These are phyloP conservation scores for Channa striata DNA, from an alignment of 2,797 vertebrate genomes.

Conservation along the genomic window DNA sequence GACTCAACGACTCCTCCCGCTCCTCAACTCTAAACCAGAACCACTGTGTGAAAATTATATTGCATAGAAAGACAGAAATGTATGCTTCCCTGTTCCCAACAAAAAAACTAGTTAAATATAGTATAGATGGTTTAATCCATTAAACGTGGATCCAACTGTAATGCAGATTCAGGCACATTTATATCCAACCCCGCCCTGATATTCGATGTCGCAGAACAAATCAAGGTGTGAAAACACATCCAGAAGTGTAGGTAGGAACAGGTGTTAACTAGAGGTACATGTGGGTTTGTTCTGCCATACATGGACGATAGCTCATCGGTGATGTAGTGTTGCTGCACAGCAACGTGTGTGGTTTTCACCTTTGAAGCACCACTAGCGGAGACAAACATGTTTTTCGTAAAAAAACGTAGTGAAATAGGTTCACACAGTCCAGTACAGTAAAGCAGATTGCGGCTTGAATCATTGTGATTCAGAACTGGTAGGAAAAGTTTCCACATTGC, in stretches of 20 bases:
- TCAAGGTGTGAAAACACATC: slow-evolving; percentile 50
- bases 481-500: slow-evolving; percentile 39
- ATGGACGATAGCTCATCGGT: slow-evolving; percentile 12
- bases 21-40: slow-evolving; percentile 7
- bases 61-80: not conserved
- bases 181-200: slow-evolving; percentile 20
- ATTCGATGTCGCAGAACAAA: slow-evolving; percentile 24
- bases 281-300: slow-evolving; percentile 13
- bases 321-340: slow-evolving; percentile 27
- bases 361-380: slow-evolving; percentile 27
- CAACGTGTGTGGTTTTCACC: slow-evolving; percentile 16
- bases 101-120: not conserved
- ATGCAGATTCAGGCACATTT: slow-evolving; percentile 20
- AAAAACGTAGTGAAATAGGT: slow-evolving; percentile 32
- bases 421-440: slow-evolving; percentile 23
- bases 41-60: slow-evolving; percentile 6
- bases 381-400: slow-evolving; percentile 24
- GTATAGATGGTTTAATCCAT: slow-evolving; percentile 17
- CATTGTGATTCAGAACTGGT: slow-evolving; percentile 39
- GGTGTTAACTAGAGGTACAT: slow-evolving; percentile 26
- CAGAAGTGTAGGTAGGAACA: slow-evolving; percentile 41
- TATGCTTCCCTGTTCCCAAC: not conserved
- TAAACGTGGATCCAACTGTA: slow-evolving; percentile 14
- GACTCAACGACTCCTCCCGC: not conserved
- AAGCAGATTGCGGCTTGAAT: slow-evolving; percentile 37